Base-by-base conservation (phyloP, 2,113 vertebrate species). In the Uropsilus gracilis region DNA sequence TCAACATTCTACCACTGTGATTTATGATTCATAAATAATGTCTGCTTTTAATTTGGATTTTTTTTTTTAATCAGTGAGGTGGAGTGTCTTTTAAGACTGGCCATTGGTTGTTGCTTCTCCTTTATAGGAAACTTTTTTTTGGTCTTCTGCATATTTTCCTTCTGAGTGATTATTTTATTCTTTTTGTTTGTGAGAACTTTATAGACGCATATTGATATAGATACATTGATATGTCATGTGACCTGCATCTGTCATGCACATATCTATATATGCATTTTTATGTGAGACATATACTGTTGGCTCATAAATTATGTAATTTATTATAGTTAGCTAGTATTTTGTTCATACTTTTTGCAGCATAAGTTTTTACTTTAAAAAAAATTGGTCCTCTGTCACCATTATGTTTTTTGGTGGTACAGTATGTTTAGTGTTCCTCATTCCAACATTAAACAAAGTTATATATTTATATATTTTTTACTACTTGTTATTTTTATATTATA, bases 351-450 rank as follows among this genome's bases (percentile, higher is more conserved):
- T 91, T 82, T 90, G 39, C 34, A 44, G 81, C 55, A 55, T 66
- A 82, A 55, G 86, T 28, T 91, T 94, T 94, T 53, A 82, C 26
- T 78, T 87, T 92, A 89, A 53, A 42, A 85, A 92, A 85, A n/a
- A n/a, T n/a, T n/a, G n/a, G n/a, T n/a, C n/a, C n/a, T n/a, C n/a
- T n/a, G n/a, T n/a, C n/a, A n/a, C n/a, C n/a, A n/a, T 73, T 69
- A 57, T 91, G 20, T 46, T 86, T 82, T 94, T 48, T 82, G 12
- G 24, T 89, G 4, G 13, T 89, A 83, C 86, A 53, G n/a, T 81
- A 22, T 91, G 9, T 86, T 92, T 83, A 78, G n/a, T 93, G 30
- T 64, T 91, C 17, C 12, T 53, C 5, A 87, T 7, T 80, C 10
- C 2, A 86, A 11, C 4, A 6, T 86, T 94, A 84, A 92, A 89